phyloP scores from a whole-genome alignment of 2,888 invertebrate genomes.

The Drosophila buzzatii region DNA sequence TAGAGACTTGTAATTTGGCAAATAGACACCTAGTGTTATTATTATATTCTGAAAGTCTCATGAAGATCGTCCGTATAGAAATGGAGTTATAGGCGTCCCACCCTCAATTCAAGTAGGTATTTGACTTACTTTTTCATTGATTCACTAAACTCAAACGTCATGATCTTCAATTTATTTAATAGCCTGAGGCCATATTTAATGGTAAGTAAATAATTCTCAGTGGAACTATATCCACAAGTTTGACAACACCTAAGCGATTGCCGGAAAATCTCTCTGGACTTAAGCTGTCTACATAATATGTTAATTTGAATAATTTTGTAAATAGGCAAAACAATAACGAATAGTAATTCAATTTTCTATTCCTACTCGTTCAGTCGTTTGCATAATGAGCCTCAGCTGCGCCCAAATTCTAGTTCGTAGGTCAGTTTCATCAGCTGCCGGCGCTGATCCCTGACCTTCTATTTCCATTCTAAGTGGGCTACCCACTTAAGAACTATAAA shows the following conservation, averaged over 20 bases:
- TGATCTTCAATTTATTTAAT: too few species aligned
- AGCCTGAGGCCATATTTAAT: not conserved
- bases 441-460: constrained; percentile 26
- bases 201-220: not conserved
- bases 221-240: not conserved
- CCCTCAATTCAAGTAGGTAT: too few species aligned
- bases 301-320: constrained; percentile 13
- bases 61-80: too few species aligned
- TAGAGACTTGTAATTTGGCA: too few species aligned
- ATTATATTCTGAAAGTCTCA: too few species aligned
- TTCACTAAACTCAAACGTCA: too few species aligned
- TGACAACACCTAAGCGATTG: not conserved
- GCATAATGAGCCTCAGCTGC: constrained; percentile 28
- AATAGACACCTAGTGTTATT: too few species aligned
- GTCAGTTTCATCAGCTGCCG: constrained; percentile 23
- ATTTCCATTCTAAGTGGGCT: constrained; percentile 3
- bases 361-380: constrained; percentile 25
- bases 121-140: too few species aligned
- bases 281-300: not conserved
- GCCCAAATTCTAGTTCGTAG: constrained; percentile 8
- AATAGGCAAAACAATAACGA: constrained; percentile 1
- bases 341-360: constrained; percentile 18
- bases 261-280: too few species aligned
- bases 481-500: constrained; percentile 60
- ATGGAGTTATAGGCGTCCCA: too few species aligned